phyloP scores from a whole-genome alignment of 2,113 vertebrate species.

The Ellobius talpinus region DNA sequence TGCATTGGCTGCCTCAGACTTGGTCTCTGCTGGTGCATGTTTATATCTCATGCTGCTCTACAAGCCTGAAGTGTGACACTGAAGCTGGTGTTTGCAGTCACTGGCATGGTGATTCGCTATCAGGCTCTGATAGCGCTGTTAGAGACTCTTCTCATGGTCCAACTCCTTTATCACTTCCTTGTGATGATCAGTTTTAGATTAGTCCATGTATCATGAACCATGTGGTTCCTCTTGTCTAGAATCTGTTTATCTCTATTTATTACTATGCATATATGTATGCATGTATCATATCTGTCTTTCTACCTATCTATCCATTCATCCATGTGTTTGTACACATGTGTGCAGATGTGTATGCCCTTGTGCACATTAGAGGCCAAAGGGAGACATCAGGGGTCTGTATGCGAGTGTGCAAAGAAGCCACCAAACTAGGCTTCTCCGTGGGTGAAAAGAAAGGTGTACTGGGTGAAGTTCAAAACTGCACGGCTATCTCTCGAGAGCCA shows the following conservation, averaged over 20 bases:
- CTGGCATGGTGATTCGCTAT: not conserved
- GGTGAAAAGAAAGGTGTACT: not conserved
- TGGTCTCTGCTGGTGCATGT: not conserved
- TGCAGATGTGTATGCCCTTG: not conserved
- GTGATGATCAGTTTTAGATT: not conserved
- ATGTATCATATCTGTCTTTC: not conserved
- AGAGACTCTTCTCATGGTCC: not conserved
- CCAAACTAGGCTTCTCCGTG: too few species aligned
- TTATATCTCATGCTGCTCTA: not conserved
- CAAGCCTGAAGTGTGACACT: not conserved
- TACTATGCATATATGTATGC: too few species aligned
- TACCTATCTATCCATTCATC: not conserved
- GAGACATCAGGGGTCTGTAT: not conserved
- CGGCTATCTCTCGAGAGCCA: not conserved
- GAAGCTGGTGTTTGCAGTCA: not conserved
- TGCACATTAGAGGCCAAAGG: not conserved
- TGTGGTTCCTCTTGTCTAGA: not conserved
- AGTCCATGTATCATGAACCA: too few species aligned
- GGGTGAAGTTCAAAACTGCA: not conserved
- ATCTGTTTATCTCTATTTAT: not conserved
- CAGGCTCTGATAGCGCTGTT: not conserved
- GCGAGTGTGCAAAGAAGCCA: not conserved
- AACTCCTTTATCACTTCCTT: not conserved
- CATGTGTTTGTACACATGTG: not conserved
- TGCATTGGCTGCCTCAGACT: not conserved